Percentiles rank a stretch among this genome's conserved stretches.
These are phyloP conservation scores for Andrena chrysosceles DNA, from an alignment of 2,888 invertebrate genomes.

Conservation along the genomic window DNA sequence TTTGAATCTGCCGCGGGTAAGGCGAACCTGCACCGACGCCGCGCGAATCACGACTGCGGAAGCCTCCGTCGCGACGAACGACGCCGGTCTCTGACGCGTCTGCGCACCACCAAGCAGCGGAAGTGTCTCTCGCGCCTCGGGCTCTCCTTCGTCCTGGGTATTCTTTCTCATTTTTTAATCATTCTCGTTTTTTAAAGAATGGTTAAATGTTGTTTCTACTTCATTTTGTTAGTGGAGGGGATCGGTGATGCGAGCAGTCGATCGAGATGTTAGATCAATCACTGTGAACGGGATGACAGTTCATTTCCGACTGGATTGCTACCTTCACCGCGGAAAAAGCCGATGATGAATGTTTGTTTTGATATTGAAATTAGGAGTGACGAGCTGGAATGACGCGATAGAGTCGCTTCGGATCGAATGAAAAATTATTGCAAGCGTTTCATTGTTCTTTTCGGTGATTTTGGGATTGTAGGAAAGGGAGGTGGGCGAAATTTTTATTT, in stretches of 20 bases:
- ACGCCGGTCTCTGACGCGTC: constrained; percentile 52
- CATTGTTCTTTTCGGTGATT: no score
- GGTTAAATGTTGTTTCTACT: background rate
- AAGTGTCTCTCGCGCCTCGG: constrained; percentile 12
- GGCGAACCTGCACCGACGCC: constrained; percentile 54
- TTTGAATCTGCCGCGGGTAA: constrained; percentile 6
- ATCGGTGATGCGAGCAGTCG: background rate
- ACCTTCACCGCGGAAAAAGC: background rate
- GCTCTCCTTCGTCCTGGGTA: constrained; percentile 1
- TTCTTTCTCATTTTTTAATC: background rate
- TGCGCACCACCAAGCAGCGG: constrained; percentile 46
- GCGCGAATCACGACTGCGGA: constrained; percentile 67
- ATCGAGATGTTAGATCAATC: background rate
- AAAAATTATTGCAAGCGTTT: no score
- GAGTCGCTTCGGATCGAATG: no score
- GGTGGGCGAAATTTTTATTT: no score
- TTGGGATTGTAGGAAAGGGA: no score
- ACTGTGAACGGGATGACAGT: background rate
- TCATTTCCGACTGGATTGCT: background rate
- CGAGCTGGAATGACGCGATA: background rate
- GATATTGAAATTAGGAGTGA: background rate
- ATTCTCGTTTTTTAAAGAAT: background rate
- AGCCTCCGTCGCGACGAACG: constrained; percentile 42
- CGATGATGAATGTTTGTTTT: background rate
- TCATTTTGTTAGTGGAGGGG: background rate